These are phyloP conservation scores for Pollenia labialis DNA, from an alignment of 2,888 invertebrate species.

Conservation along the genomic window DNA sequence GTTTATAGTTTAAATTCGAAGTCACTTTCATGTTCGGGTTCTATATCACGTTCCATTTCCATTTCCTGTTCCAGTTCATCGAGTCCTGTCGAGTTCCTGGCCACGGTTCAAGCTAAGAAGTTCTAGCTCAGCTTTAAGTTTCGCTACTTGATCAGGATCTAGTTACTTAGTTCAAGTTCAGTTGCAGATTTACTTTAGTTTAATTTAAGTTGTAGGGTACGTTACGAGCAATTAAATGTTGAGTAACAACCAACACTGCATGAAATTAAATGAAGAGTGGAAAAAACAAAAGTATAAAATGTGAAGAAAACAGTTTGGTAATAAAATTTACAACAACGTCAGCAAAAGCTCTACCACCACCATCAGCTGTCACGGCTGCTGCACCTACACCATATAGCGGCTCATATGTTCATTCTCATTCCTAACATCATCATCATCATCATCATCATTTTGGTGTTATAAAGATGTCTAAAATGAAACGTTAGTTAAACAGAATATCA, in stretches of 20 bases:
- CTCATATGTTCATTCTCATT: not conserved
- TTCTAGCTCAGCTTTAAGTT: too few relatives aligned
- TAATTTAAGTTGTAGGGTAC: not conserved
- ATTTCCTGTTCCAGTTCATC: not conserved
- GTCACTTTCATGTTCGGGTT: not conserved
- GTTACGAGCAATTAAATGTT: slow-evolving; percentile 14
- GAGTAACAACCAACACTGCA: slow-evolving; percentile 34
- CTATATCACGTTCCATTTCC: not conserved
- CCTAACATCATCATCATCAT: not conserved
- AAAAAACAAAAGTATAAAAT: slow-evolving; percentile 24
- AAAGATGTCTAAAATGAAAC: slow-evolving; percentile 49
- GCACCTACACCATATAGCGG: slow-evolving; percentile 7
- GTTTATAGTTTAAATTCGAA: too few relatives aligned
- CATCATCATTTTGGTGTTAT: slow-evolving; percentile 39
- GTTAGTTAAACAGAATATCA: slow-evolving; percentile 32
- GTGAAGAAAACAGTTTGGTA: slow-evolving; percentile 53
- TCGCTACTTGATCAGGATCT: too few relatives aligned
- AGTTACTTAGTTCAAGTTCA: not conserved
- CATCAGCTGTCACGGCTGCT: slow-evolving; percentile 22
- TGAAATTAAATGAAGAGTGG: slow-evolving; percentile 57
- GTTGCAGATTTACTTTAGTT: not conserved
- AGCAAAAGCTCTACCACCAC: slow-evolving; percentile 13
- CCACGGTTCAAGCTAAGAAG: too few relatives aligned
- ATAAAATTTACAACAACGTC: slow-evolving; percentile 60
- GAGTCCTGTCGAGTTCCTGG: too few relatives aligned